Base-by-base conservation (phyloP, 53 echinoderm and acorn worm genomes). In the Crossaster papposus region DNA sequence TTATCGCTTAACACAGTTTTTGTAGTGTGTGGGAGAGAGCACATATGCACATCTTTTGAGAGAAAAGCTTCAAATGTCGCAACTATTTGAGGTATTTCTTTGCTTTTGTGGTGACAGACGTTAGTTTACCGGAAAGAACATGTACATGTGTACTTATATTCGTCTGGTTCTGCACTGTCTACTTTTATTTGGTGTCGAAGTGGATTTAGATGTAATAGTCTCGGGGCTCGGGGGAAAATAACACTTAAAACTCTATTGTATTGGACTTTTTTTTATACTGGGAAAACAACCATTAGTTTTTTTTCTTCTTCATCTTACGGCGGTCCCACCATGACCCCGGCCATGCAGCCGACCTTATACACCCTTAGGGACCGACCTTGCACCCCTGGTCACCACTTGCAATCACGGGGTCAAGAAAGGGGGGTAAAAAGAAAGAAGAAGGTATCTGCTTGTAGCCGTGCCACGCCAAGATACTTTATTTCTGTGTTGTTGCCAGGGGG, bases 241-340 rank as follows among this genome's bases (percentile, higher is more conserved):
- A 63, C 22, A 36, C 55, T 26, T 83, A 31, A 30, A 13, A 36
- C 36, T 38, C 30, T 20, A 72, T 23, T 35, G 24, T 32, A 30
- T 18, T 54, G 26, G 52, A 58, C 52, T 87, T 37, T n/a, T n/a
- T n/a, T n/a, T n/a, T n/a, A n/a, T n/a, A n/a, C n/a, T n/a, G n/a
- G n/a, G 35, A 87, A 87, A 87, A 87, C 87, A 87, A 77, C 29
- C 30, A 83, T 70, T 36, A 68, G 65, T 68, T 83, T 70, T 83
- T 68, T n/a, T n/a, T n/a, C n/a, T n/a, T n/a, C n/a, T n/a, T 44
- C 84, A 77, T 36, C 75, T 82, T 26, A 2, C 15, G 3, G 82
- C 20, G 62, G 87, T 87, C 77, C 87, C 87, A 76, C 87, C 77
- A 36, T 77, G 87, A 62, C 87, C 62, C 36, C 29, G 31, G 20